Evolutionary conservation across 2,113 vertebrate genomes (phyloP), one percentile per base, ranked within the genome.

Genomic region (Sorex araneus): DNA sequence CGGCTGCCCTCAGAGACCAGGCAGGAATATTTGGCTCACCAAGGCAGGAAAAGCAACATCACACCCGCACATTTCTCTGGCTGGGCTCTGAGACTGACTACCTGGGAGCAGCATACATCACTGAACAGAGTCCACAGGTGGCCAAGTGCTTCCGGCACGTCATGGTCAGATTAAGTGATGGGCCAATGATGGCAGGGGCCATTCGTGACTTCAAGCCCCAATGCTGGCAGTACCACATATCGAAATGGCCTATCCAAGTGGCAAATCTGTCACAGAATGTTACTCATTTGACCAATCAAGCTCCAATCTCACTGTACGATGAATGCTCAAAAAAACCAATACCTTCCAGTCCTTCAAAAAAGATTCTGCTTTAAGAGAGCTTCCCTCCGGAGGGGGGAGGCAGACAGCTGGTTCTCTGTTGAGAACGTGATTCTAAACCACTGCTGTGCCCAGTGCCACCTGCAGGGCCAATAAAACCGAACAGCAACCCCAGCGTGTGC

Each of bases 1-100:
- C 95, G 3, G 92, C 91, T 95, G 91, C 97, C 94, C 97, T 84
- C 96, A 96, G 96, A 98, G 95, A 90, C 96, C 75, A 96, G 97
- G 94, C 96, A 97, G 97, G 96, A 97, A 97, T 69, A 97, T 95
- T 84, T 93, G 96, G 97, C 96, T 94, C 97, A 97, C 97, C 97
- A 97, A 94, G 96, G 97, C 95, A 97, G 97, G 97, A 97, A 97
- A 97, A 94, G 97, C 94, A 93, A 96, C 40, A 97, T 96, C 95
- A 96, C 94, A 94, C 85, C 77, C 63, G 69, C 97, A 87, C 96
- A 2, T 90, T 96, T 83, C 95, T 97, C 95, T 96, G 95, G 96
- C 97, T 95, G 82, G 89, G 67, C 96, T 96, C 97, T 50, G 47
- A 97, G 97, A 97, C 96, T 96, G 97, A 97, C 95, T 97, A 96